Base-by-base conservation (phyloP, 2,113 vertebrate species). In the Ellobius talpinus region DNA sequence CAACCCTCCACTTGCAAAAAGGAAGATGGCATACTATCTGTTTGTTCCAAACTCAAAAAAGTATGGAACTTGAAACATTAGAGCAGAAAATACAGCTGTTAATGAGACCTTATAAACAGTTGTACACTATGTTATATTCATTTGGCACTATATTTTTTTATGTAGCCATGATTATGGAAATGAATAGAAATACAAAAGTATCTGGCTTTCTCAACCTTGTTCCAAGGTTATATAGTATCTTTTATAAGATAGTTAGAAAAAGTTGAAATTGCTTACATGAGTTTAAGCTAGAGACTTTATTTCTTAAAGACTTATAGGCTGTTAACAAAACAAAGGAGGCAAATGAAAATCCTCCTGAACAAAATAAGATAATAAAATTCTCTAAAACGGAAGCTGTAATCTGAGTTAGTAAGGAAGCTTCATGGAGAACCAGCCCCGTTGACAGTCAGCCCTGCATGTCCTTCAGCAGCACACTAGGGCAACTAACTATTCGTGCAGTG, bases 221-320 rank as follows among this genome's bases (percentile, higher is more conserved):
- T 90, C 66, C 90, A 87, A 36, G 63, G 10, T 36, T 96, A 93
- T 87, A n/a, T 55, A 8, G 0, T 95, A 2, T 81, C 84, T 96
- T 95, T 96, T 52, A 24, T 73, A 74, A 88, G 90, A 90, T 33
- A 72, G 31, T 66, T 68, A 8, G 50, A 72, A 88, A 92, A 89
- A 95, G 29, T 68, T 97, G 26, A 47, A 96, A 97, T 96, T 36
- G 11, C n/a, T 29, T 86, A 92, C 70, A 66, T 93, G 36, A 96
- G 97, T 45, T 45, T 55, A 39, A 77, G 24, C 72, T 16, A 73
- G 42, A 61, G 50, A 23, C 55, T 93, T 79, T 29, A 5, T 50
- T 94, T 78, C 87, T 87, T 94, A 66, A 91, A 90, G 24, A 81
- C 9, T 52, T 94, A 55, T 2, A 47, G 47, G 45, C 33, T 70